Evolutionary conservation across 2,888 invertebrate species (phyloP), one percentile per base, ranked within the genome.

Genomic region (Zygothrica quintamaculata): DNA sequence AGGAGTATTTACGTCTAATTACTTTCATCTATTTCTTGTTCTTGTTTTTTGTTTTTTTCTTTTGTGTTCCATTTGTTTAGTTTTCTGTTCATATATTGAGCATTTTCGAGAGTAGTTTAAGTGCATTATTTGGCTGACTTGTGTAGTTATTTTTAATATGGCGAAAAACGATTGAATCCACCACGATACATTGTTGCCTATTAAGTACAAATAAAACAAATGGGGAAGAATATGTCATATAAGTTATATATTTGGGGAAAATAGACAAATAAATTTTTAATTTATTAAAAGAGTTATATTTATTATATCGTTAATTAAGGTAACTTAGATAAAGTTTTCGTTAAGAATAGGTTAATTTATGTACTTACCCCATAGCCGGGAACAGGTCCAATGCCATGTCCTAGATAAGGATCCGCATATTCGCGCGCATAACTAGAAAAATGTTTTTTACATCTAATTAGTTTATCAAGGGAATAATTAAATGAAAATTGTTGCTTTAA

Each of bases 361-460:
- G 43, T 31, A 88, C 94, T 94, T 94, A 98, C 98, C 94, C 98
- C 98, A 92, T 98, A 98, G 90, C 98, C 98, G 81, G 98, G 96
- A 88, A 98, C 96, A 85, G 98, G 98, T 90, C 98, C 98, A 91
- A 98, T 98, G 75, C 97, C 95, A 92, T 98, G 98, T 82, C 96
- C 97, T 90, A 98, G 93, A 92, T 98, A 98, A 62, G 98, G 97
- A 92, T 98, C 98, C 85, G 97, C 95, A 90, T 96, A 96, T 90
- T 97, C 97, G 90, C 97, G 94, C 87, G 96, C 96, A 91, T 97
- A 97, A 79, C 96, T 96, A 77, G 62, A 82, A 84, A 76, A 66
- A 86, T 68, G 66, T 62, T 43, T 48, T 59, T 64, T 48, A 15
- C 1, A 36, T 25, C 40, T 46, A 25, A 58, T 78, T 82, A 85